Percentiles rank a stretch among this genome's conserved stretches.
Evolutionary conservation across 2,888 invertebrate species (phyloP).

Genomic region (Orthosia incerta): DNA sequence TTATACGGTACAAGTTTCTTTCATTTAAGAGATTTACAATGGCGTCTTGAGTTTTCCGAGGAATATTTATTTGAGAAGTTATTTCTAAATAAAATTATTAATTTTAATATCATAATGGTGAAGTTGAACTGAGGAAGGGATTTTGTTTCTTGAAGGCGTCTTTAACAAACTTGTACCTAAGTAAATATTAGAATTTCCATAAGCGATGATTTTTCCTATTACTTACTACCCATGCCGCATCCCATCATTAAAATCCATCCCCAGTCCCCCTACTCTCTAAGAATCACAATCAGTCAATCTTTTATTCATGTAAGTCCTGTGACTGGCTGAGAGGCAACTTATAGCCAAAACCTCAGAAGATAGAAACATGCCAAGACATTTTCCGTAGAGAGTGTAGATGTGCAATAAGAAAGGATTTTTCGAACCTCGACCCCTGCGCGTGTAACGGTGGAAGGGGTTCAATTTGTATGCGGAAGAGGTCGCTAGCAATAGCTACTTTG

Average conservation of each 20-base stretch:
- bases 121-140: too few species aligned
- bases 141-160: not conserved
- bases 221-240: not conserved
- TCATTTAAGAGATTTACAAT: not conserved
- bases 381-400: slow-evolving; percentile 5
- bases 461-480: slow-evolving; percentile 33
- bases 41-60: not conserved
- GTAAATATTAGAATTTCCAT: not conserved
- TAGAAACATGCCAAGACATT: slow-evolving; percentile 6
- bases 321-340: not conserved
- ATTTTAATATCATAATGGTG: not conserved
- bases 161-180: not conserved
- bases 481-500: not conserved
- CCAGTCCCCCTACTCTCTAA: not conserved
- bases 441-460: slow-evolving; percentile 7
- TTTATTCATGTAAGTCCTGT: not conserved
- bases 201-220: not conserved
- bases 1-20: not conserved
- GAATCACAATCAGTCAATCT: not conserved
- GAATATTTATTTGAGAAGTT: slow-evolving; percentile 1
- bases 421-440: slow-evolving; percentile 32
- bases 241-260: slow-evolving; percentile 3
- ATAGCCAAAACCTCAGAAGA: not conserved
- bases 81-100: slow-evolving; percentile 2
- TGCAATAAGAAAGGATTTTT: slow-evolving; percentile 34